Percentiles rank a stretch among this genome's conserved stretches.
Evolutionary conservation across 2,797 vertebrate genomes (phyloP).

Genomic region (Mormyrus hasselquistii): DNA sequence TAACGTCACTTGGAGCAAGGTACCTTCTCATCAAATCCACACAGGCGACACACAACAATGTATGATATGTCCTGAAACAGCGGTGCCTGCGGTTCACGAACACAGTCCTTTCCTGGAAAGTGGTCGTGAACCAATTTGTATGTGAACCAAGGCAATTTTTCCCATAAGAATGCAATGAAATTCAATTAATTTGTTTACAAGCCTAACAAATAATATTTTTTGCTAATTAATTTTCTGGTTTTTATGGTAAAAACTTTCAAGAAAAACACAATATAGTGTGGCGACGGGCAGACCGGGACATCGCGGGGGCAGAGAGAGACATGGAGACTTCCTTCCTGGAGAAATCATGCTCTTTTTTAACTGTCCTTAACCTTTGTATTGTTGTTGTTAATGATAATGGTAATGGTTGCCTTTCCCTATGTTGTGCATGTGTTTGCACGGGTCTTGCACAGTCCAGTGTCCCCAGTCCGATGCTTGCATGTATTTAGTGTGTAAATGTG

Average conservation of each 20-base stretch:
- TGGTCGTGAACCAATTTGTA: not conserved
- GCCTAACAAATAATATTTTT: not conserved
- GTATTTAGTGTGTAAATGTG: no score
- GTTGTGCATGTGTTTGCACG: no score
- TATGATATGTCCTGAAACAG: not conserved
- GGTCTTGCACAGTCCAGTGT: no score
- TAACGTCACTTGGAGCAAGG: constrained; percentile 82
- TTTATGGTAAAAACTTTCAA: not conserved
- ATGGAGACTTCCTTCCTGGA: not conserved
- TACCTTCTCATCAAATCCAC: constrained; percentile 40
- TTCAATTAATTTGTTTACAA: not conserved
- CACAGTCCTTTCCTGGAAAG: not conserved
- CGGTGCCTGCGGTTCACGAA: not conserved
- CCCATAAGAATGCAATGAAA: not conserved
- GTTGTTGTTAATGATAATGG: no score
- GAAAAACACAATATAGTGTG: not conserved
- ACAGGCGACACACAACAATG: not conserved
- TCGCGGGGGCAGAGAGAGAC: not conserved
- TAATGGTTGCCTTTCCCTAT: no score
- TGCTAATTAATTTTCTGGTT: not conserved
- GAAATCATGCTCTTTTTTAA: no score
- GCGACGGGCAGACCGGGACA: not conserved
- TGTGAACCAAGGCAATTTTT: not conserved
- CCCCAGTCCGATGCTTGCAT: no score
- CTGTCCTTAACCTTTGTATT: no score